Evolutionary conservation across 2,888 invertebrate genomes (phyloP), one percentile per base, ranked within the genome.

Genomic region (Ectemnius cavifrons): DNA sequence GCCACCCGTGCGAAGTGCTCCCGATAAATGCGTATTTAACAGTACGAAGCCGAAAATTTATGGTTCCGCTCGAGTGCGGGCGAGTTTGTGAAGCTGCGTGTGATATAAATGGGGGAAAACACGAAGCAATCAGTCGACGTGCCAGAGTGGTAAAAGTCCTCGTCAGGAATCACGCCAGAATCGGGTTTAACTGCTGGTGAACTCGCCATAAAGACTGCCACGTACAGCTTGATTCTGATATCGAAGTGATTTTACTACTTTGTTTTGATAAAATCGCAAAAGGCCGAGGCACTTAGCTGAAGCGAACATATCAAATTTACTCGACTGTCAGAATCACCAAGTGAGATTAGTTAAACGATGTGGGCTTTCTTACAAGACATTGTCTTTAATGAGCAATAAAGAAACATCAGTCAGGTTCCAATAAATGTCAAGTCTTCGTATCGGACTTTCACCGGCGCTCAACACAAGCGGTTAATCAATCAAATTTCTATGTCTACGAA

Each of bases 141-240:
- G 8, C 8, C 8, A 37, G 47, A 59, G 64, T 63, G 63, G 63
- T 69, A 71, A 73, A 78, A 70, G 69, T 69, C 58, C 63, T 71
- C 66, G 56, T 49, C 64, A 60, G 67, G 69, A 73, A 66, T 58
- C 57, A 66, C 67, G 67, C 60, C 65, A n/a, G 67, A 57, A 67
- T 75, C 71, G 56, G 47, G 67, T 71, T 71, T 75, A 75, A 71
- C 67, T 62, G 58, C 71, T 16, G 18, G 23, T 67, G 57, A 64
- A 75, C 67, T 67, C 46, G 64, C 71, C 56, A 61, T 67, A 67
- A 67, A 66, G 63, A 63, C 56, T 52, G 14, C 46, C 64, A 16
- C 47, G 68, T 49, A 64, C 73, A 67, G 46, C 57, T 52, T 67
- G 59, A 63, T 67, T 28, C 27, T 27, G 74, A 74, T 74, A 71